These are phyloP conservation scores for Chrysolina haemoptera DNA, from an alignment of 2,888 invertebrate species.

Conservation along the genomic window DNA sequence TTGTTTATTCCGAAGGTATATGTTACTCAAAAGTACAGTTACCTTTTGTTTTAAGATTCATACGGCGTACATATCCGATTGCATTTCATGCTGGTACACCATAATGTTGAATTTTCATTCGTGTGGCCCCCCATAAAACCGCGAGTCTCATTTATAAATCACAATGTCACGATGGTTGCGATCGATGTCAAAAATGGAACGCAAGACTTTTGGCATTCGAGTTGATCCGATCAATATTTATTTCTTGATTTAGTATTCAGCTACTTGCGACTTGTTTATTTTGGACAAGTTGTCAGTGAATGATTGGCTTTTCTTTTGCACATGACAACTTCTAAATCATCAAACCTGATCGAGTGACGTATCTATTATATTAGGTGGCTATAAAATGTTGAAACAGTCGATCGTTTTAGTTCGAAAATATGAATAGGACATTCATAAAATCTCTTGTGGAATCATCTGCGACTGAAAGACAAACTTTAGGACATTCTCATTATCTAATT, in stretches of 20 bases:
- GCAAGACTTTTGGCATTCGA: neutral
- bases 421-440: too few species aligned
- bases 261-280: neutral
- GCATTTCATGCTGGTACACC: conserved; percentile 9
- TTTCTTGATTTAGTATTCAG: conserved; percentile 2
- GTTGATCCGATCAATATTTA: conserved; percentile 10
- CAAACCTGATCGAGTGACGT: neutral
- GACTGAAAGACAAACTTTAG: too few species aligned
- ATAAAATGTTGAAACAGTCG: too few species aligned
- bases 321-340: neutral
- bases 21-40: conserved; percentile 22
- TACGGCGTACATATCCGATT: conserved; percentile 8
- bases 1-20: neutral
- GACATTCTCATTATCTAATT: too few species aligned
- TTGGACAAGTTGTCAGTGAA: neutral
- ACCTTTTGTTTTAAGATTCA: conserved; percentile 23
- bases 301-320: neutral
- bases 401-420: too few species aligned
- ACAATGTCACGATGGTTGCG: conserved; percentile 13
- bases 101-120: conserved; percentile 8
- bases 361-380: neutral
- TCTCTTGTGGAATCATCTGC: too few species aligned
- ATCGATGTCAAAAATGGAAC: conserved; percentile 6
- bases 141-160: conserved; percentile 5
- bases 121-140: conserved; percentile 12